These are phyloP conservation scores for Unio pictorum DNA, from an alignment of 2,888 invertebrate species.

Conservation along the genomic window DNA sequence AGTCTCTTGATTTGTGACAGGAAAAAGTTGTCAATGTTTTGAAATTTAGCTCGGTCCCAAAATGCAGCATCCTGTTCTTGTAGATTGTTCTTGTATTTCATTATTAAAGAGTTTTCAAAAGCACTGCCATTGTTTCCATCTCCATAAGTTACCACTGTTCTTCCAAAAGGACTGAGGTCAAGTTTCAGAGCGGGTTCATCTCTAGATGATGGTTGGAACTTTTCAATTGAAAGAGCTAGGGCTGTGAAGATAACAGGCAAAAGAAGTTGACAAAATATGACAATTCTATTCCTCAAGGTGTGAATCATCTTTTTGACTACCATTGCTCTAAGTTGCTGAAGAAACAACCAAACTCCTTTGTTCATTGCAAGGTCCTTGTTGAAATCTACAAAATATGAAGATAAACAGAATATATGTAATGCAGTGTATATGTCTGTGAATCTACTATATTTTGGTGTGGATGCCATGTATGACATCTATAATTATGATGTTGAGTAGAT, in stretches of 20 bases:
- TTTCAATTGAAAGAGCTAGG: slow-evolving; percentile 77
- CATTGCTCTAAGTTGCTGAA: slow-evolving; percentile 79
- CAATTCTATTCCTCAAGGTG: slow-evolving; percentile 78
- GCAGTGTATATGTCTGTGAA: background rate
- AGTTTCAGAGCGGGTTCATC: slow-evolving; percentile 76
- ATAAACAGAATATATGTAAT: background rate
- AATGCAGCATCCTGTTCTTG: no score
- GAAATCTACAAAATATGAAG: slow-evolving; percentile 25
- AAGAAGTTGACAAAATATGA: slow-evolving; percentile 74
- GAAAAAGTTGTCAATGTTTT: slow-evolving; percentile 18
- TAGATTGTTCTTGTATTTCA: background rate
- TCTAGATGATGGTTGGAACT: slow-evolving; percentile 68
- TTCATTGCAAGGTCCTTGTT: slow-evolving; percentile 42
- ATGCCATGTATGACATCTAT: no score
- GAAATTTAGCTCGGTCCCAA: background rate
- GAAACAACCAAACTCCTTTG: slow-evolving; percentile 69
- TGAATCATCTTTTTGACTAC: slow-evolving; percentile 79
- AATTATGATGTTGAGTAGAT: no score
- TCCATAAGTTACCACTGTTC: slow-evolving; percentile 1
- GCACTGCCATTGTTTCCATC: background rate
- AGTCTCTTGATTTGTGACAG: slow-evolving; percentile 38
- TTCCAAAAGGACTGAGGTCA: slow-evolving; percentile 70
- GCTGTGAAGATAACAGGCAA: slow-evolving; percentile 80
- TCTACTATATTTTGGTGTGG: no score
- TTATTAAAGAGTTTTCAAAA: background rate